Base-by-base conservation (phyloP, 1,140 invertebrate genomes). In the Papilio polytes region DNA sequence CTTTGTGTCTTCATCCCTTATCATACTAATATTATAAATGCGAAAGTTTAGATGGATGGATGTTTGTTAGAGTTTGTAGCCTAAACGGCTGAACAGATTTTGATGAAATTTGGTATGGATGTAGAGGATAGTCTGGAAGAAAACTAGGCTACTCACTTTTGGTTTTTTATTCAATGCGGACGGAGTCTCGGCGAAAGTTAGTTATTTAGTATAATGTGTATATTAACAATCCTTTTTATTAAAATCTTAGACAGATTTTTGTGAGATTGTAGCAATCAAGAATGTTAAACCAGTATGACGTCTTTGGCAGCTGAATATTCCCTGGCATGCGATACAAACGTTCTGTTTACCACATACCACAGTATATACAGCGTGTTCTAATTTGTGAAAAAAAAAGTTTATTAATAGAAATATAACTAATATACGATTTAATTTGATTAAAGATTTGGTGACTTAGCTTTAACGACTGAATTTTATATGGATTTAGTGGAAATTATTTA, bases 231-330 rank as follows among this genome's bases (percentile, higher is more conserved):
- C 26, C 63, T 70, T 13, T 36, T 31, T 12, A 70, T 36, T n/a
- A 3, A 15, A 18, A 31, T 36, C 6, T 26, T 70, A 31, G 12
- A 18, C 36, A 70, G 10, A 63, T 59, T 63, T 3, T 31, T 70
- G 63, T 15, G 63, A 70, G 59, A 26, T 74, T 46, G 31, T 20
- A 78, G 36, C 77, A 78, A 66, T 78, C 77, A 15, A 56, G 77
- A 78, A 78, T 78, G 56, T 51, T 41, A 41, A 78, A 78, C 77
- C 56, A 78, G 77, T 56, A 78, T 44, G 77, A 66, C 56, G 46
- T 78, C 77, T 78, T 44, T 63, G 77, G 77, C 77, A 78, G 56
- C 77, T 44, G 56, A 63, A 63, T 41, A 66, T 78, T 78, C 59
- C 77, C 77, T 3, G 56, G 36, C 41, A 78, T 78, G 77, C 77